These are phyloP conservation scores for Bradysia coprophila DNA, from an alignment of 1,140 invertebrate species.

Conservation along the genomic window DNA sequence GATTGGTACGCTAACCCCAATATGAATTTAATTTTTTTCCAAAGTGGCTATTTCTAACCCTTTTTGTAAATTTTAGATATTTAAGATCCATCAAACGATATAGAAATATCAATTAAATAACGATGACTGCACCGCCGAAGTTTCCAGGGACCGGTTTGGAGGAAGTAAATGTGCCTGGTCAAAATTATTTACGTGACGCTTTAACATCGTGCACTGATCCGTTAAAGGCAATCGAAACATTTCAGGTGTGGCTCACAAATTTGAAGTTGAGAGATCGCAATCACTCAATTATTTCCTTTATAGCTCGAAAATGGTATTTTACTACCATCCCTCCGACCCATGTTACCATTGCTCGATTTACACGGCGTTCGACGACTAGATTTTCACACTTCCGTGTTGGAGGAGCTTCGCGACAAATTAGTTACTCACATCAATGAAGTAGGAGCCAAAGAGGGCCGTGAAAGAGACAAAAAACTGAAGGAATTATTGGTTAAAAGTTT, in stretches of 20 bases:
- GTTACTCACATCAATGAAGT: conserved; percentile 77
- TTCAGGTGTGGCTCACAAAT: conserved; percentile 74
- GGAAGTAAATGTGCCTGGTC: conserved; percentile 81
- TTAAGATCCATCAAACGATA: too few species aligned
- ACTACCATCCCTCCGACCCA: conserved; percentile 78
- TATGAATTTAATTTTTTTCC: too few species aligned
- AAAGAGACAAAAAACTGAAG: conserved; percentile 74
- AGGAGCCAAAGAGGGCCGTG: conserved; percentile 50
- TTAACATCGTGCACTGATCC: conserved; percentile 92
- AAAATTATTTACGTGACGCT: conserved; percentile 73
- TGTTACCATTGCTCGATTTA: conserved; percentile 84
- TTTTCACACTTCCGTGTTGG: conserved; percentile 88
- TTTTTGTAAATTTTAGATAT: too few species aligned
- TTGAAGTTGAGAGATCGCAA: too few species aligned
- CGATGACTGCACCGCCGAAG: conserved; percentile 9
- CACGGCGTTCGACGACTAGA: conserved; percentile 81
- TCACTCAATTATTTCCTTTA: conserved; percentile 10
- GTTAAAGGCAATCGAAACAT: conserved; percentile 90
- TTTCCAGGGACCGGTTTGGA: conserved; percentile 41
- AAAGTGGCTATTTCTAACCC: too few species aligned
- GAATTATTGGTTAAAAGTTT: conserved; percentile 86
- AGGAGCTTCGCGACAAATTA: conserved; percentile 80
- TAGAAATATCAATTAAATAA: too few species aligned
- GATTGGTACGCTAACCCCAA: too few species aligned
- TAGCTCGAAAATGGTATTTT: conserved; percentile 84